Evolutionary conservation across 2,888 invertebrate species (phyloP), one percentile per base, ranked within the genome.

Genomic region (Drosophila subsilvestris): DNA sequence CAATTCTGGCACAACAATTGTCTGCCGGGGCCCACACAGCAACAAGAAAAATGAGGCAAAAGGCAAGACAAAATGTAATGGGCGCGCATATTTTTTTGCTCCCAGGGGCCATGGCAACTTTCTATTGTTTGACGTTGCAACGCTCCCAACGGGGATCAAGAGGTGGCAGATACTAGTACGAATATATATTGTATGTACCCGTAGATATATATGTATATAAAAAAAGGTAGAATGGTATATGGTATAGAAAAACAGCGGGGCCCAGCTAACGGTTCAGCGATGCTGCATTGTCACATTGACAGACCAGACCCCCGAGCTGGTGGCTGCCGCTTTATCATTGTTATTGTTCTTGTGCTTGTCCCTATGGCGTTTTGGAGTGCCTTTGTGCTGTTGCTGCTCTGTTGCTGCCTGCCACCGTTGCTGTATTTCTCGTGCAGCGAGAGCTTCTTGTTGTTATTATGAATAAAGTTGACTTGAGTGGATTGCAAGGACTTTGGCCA

Each of bases 281-380:
- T 65, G 66, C 74, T 71, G 69, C 79, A 84, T 84, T 84, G 86
- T 86, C 79, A 78, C 77, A 78, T 77, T 76, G 78, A 80, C 76
- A 80, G 72, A 69, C 69, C 76, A 80, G 72, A 69, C 69, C 67
- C 53, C 60, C 69, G 48, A 61, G 63, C 56, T 48, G 12, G 63
- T 59, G 63, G 61, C 69, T 65, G 63, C 54, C 61, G 47, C 51
- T 68, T 62, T 63, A 48, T 27, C 67, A 63, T 67, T 62, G 72
- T 78, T 49, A 62, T 59, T 63, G 69, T 66, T 54, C 82, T 67
- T 60, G 67, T 78, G 44, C 62, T 59, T 63, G 69, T 63, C 56
- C 82, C 79, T 79, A 53, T 37, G 73, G 76, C 79, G 57, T 47
- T 79, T 70, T 79, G 53, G 67, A 82, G 83, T 69, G 78, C 73